Evolutionary conservation across 2,113 vertebrate species (phyloP).

Genomic region (Lucifuga dentata): DNA sequence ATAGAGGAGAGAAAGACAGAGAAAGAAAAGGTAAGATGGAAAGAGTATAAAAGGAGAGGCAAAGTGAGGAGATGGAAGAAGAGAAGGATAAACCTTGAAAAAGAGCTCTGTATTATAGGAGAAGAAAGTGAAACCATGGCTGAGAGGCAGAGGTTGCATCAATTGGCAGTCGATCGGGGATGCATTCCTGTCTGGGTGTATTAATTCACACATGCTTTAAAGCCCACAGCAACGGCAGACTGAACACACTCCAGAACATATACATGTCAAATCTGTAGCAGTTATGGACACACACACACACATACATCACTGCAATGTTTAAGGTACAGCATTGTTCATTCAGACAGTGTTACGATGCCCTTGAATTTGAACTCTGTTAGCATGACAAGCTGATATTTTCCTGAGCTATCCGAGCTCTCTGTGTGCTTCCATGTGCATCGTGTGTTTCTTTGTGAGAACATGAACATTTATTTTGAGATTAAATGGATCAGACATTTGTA

Average conservation of each 20-base stretch:
- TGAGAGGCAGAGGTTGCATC: constrained; percentile 51
- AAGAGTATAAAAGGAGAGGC: background rate
- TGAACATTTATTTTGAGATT: constrained; percentile 5
- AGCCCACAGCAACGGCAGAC: constrained; percentile 20
- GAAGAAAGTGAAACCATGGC: constrained; percentile 30
- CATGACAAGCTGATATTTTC: background rate
- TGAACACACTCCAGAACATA: constrained; percentile 37
- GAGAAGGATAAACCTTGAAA: constrained; percentile 1
- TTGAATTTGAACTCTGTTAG: background rate
- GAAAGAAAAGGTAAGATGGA: too few relatives aligned
- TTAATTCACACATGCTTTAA: constrained; percentile 49
- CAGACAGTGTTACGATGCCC: background rate
- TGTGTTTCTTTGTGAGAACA: too few relatives aligned
- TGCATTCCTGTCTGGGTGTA: constrained; percentile 29
- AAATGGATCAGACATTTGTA: constrained; percentile 54
- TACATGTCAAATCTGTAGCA: constrained; percentile 24
- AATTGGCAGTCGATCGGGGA: constrained; percentile 41
- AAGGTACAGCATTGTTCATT: background rate
- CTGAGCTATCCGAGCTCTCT: too few relatives aligned
- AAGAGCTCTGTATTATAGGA: background rate
- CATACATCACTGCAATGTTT: constrained; percentile 1
- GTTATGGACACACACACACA: background rate
- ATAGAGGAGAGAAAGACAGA: background rate
- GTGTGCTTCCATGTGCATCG: too few relatives aligned
- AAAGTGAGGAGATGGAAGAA: constrained; percentile 6